These are phyloP conservation scores for Zapus hudsonius DNA, from an alignment of 2,113 vertebrate species.

Conservation along the genomic window DNA sequence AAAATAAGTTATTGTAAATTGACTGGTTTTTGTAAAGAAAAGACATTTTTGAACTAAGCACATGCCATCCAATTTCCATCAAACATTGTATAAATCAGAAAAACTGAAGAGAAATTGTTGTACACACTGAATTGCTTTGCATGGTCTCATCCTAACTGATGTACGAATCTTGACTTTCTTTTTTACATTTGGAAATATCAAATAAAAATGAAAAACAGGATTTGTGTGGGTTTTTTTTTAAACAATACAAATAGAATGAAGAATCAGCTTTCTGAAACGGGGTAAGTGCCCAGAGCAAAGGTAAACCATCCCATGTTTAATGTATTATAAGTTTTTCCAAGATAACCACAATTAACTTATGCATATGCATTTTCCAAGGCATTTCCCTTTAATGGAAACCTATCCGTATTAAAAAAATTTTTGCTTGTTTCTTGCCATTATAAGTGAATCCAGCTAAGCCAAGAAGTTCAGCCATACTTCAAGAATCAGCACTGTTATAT, in stretches of 20 bases:
- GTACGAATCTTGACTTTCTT: constrained; percentile 90
- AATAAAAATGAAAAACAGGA: constrained; percentile 86
- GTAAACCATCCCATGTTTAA: no score
- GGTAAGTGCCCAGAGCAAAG: not conserved
- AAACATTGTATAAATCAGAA: constrained; percentile 66
- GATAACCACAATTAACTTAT: no score
- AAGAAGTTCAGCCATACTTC: no score
- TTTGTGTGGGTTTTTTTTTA: constrained; percentile 42
- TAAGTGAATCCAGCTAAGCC: no score
- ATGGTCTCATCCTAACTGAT: constrained; percentile 83
- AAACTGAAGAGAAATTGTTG: constrained; percentile 77
- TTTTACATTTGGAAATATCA: constrained; percentile 86
- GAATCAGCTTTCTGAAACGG: not conserved
- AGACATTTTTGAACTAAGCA: constrained; percentile 46
- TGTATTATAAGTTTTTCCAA: no score
- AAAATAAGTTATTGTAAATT: constrained; percentile 11
- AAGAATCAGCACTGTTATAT: no score
- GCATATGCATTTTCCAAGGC: no score
- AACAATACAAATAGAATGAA: not conserved
- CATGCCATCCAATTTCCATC: constrained; percentile 59
- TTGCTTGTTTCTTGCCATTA: no score
- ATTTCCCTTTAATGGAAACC: no score
- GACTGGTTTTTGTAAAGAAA: constrained; percentile 31
- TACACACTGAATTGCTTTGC: constrained; percentile 85
- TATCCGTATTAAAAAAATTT: no score